A percentile compares a stretch with the other conserved stretches of the same genome.
These are phyloP conservation scores for Salvelinus fontinalis DNA, from an alignment of 2,113 vertebrate genomes.

Conservation along the genomic window DNA sequence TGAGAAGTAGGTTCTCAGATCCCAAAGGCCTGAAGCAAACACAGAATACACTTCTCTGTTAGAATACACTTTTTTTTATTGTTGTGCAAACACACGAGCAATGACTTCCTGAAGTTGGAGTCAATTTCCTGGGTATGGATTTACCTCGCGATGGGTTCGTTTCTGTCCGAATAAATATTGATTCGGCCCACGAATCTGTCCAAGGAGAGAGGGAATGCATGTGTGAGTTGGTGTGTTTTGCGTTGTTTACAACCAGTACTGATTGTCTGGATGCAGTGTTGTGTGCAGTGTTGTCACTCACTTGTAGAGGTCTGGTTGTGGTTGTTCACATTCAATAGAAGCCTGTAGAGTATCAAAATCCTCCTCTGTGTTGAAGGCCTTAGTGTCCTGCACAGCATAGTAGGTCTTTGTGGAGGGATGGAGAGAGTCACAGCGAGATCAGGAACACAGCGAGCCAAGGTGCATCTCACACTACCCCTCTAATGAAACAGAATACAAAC, in stretches of 20 bases:
- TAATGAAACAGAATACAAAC: no score
- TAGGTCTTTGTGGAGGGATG: slow-evolving; percentile 79
- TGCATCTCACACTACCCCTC: not conserved
- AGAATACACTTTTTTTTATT: not conserved
- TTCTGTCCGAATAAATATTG: slow-evolving; percentile 88
- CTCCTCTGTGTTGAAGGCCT: slow-evolving; percentile 85
- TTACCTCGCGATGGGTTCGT: slow-evolving; percentile 90
- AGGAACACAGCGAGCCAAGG: not conserved
- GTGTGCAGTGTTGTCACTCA: slow-evolving; percentile 65
- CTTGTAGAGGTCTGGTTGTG: slow-evolving; percentile 98
- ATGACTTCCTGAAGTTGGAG: slow-evolving; percentile 23
- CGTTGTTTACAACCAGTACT: no score
- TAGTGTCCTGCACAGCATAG: slow-evolving; percentile 94
- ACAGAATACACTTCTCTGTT: slow-evolving; percentile 12
- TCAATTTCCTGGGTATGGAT: slow-evolving; percentile 31
- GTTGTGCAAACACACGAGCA: no score
- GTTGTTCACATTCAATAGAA: slow-evolving; percentile 97
- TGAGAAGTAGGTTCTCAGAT: slow-evolving; percentile 92
- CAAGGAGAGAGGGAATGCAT: not conserved
- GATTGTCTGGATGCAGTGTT: no score
- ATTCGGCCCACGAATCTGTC: slow-evolving; percentile 93
- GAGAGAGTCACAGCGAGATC: not conserved
- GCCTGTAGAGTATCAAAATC: slow-evolving; percentile 87
- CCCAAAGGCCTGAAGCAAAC: slow-evolving; percentile 82
- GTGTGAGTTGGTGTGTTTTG: not conserved